Percentiles rank a stretch among this genome's conserved stretches.
phyloP scores from a whole-genome alignment of 2,797 vertebrate genomes.

The Etheostoma perlongum region DNA sequence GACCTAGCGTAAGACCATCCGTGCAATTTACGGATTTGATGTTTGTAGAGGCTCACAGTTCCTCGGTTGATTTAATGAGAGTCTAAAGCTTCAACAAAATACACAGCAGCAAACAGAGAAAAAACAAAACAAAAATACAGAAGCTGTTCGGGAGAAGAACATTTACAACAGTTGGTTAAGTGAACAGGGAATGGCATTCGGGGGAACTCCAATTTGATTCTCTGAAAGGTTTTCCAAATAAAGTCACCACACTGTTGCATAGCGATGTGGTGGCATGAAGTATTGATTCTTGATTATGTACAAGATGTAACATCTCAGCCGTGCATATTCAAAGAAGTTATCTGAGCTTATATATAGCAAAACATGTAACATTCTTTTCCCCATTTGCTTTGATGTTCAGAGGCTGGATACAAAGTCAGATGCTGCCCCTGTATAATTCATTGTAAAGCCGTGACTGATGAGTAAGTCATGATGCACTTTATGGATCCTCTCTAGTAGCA shows the following conservation, averaged over 20 bases:
- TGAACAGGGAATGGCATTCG: slow-evolving; percentile 47
- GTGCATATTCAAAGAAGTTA: slow-evolving; percentile 26
- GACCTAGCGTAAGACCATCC: slow-evolving; percentile 84
- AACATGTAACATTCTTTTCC: slow-evolving; percentile 38
- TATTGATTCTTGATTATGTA: slow-evolving; percentile 52
- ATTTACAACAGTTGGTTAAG: slow-evolving; percentile 43
- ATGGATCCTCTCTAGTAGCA: not conserved
- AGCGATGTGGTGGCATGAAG: slow-evolving; percentile 35
- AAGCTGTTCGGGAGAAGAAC: slow-evolving; percentile 60
- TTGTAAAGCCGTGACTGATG: not conserved
- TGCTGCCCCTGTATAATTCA: slow-evolving; percentile 18
- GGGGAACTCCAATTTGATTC: slow-evolving; percentile 64
- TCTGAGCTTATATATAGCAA: slow-evolving; percentile 30
- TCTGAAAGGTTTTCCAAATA: slow-evolving; percentile 54
- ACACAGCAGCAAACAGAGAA: slow-evolving; percentile 57
- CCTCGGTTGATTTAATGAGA: slow-evolving; percentile 86
- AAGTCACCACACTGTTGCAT: slow-evolving; percentile 40
- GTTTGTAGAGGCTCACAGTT: slow-evolving; percentile 84
- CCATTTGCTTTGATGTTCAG: slow-evolving; percentile 44
- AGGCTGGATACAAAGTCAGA: slow-evolving; percentile 6
- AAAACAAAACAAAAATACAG: slow-evolving; percentile 63
- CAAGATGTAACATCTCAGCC: slow-evolving; percentile 32
- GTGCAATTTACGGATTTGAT: slow-evolving; percentile 86
- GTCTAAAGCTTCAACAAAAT: slow-evolving; percentile 81
- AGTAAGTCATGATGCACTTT: not conserved